A percentile compares a stretch with the other conserved stretches of the same genome.
Evolutionary conservation across 2,113 vertebrate species (phyloP).

Genomic region (Hiodon alosoides): DNA sequence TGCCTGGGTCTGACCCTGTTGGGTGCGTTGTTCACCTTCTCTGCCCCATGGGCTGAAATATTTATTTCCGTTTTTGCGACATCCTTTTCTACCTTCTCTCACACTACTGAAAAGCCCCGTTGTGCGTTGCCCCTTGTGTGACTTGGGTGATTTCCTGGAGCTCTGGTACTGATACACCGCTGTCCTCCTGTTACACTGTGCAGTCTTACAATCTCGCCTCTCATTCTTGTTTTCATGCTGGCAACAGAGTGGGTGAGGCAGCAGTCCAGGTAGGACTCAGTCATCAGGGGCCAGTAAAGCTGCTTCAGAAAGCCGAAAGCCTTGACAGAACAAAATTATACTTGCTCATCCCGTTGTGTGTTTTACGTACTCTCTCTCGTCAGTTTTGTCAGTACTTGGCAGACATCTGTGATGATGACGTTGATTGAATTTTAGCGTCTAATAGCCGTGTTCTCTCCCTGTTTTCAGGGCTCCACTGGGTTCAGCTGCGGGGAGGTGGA

Average conservation of each 20-base stretch:
- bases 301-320: not conserved
- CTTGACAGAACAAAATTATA: not conserved
- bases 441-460: not conserved
- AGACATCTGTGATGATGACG: not conserved
- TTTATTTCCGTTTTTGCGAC: not conserved
- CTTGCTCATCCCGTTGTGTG: too few species aligned
- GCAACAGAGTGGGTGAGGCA: slow-evolving; percentile 53
- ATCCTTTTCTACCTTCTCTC: too few species aligned
- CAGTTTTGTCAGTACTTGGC: not conserved
- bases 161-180: not conserved
- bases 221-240: slow-evolving; percentile 49
- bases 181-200: slow-evolving; percentile 23
- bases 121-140: too few species aligned
- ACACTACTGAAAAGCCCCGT: too few species aligned
- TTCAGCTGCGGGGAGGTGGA: slow-evolving; percentile 70
- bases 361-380: too few species aligned
- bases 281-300: slow-evolving; percentile 4
- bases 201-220: slow-evolving; percentile 45
- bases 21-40: not conserved
- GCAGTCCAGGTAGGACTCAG: slow-evolving; percentile 55
- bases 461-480: slow-evolving; percentile 71
- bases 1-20: not conserved
- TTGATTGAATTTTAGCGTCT: not conserved
- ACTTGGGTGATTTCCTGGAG: not conserved
- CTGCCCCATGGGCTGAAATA: not conserved